Evolutionary conservation across 2,113 vertebrate genomes (phyloP), one percentile per base, ranked within the genome.

Genomic region (Chaenocephalus aceratus): DNA sequence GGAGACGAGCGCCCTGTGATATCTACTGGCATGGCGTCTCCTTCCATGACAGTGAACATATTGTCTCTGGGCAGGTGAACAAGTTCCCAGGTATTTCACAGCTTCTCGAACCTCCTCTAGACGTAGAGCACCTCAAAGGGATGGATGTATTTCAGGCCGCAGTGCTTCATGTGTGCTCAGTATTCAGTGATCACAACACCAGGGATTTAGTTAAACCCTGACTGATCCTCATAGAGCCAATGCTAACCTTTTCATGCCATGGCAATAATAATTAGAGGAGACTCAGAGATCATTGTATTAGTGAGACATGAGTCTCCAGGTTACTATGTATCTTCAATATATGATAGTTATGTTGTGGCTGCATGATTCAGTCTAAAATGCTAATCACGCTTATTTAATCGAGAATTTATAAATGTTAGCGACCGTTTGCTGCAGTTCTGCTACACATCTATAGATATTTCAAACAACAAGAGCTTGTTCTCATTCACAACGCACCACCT

Each of bases 11-110:
- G 65, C 95, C 97, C 1, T 99, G 98, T 64, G 98, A 99, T 81
- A 98, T 99, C 93, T 99, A 99, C 18, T 99, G 98, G 98, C 98
- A 99, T 0, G 97, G 97, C 7, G 96, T 97, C 3, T 99, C 98
- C 0, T 99, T 99, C 87, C 97, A 97, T 0, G 98, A 99, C 53
- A 98, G 88, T 12, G 96, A 97, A 68, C 93, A 95, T 79, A 97
- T 98, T 60, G 90, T 96, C 93, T 98, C 96, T 30, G 98, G 98
- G 79, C 97, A 97, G 94, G 97, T 99, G 92, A 99, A 99, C 96
- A 99, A 99, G 94, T 99, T 98, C 76, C 98, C 98, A 97, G 98
- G 98, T 99, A 96, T 66, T 67, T 49, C 12, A 7, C 11, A 0
- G 49, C 49, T 4, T 61, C 51, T 44, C 2, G 15, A 34, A 6